Conservation (phyloP, 1,140 invertebrate genomes). For the Drosophila lini region DNA sequence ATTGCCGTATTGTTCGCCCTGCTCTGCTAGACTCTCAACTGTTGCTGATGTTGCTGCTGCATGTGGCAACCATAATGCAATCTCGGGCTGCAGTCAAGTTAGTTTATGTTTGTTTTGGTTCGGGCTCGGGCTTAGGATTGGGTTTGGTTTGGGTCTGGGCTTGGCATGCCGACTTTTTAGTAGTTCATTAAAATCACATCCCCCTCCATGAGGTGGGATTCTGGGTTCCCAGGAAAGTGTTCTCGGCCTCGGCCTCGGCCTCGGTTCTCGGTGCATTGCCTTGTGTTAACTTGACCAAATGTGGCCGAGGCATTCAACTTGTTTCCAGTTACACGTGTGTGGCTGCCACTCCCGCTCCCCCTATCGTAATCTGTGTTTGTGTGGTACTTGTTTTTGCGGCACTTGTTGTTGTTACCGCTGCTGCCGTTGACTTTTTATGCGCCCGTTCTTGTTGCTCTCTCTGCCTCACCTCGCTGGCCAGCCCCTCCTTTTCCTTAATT, state of each 20-base stretch:
- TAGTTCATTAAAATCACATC: constrained; percentile 79
- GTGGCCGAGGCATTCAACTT: constrained; percentile 77
- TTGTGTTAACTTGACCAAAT: constrained; percentile 79
- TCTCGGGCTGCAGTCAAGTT: constrained; percentile 59
- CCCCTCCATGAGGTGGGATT: constrained; percentile 7
- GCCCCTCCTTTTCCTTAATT: constrained; percentile 74
- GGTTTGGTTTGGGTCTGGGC: constrained; percentile 22
- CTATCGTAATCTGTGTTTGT: constrained; percentile 12
- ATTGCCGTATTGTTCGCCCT: constrained; percentile 66
- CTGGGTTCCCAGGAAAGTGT: constrained; percentile 37
- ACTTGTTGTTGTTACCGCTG: constrained; percentile 39
- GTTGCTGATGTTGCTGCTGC: constrained; percentile 39
- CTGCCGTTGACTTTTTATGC: constrained; percentile 55
- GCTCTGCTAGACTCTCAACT: constrained; percentile 15
- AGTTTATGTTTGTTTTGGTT: constrained; percentile 64
- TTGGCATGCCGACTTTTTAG: constrained; percentile 65
- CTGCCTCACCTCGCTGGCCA: constrained; percentile 15
- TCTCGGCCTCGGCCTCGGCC: constrained; percentile 14
- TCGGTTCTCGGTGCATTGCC: constrained; percentile 33
- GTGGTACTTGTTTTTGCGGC: constrained; percentile 55
- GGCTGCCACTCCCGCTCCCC: constrained; percentile 11
- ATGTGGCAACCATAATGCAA: constrained; percentile 51
- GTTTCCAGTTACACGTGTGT: constrained; percentile 71
- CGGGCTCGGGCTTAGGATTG: constrained; percentile 3
- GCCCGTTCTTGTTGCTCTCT: constrained; percentile 23